Conservation (phyloP, 1,140 invertebrate species). For the Semibalanus balanoides region DNA sequence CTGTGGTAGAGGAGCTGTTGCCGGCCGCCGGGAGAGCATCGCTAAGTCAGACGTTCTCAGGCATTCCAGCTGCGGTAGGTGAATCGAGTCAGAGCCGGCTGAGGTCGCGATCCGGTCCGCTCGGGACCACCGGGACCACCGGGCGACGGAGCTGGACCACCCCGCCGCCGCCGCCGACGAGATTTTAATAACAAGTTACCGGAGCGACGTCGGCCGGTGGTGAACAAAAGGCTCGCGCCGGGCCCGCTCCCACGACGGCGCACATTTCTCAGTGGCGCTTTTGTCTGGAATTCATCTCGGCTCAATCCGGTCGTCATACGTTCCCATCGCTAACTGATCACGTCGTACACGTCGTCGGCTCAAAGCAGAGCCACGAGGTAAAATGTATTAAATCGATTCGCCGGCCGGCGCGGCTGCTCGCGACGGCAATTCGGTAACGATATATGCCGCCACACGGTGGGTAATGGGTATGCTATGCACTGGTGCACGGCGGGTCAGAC, state of each 20-base stretch:
- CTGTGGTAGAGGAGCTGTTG: no score
- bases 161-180: neutral
- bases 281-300: neutral
- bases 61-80: no score
- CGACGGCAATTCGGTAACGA: neutral
- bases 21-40: no score
- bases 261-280: neutral
- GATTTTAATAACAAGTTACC: constrained; percentile 1
- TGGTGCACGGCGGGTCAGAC: neutral
- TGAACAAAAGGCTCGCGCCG: neutral
- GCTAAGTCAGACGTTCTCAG: no score
- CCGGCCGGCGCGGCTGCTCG: neutral
- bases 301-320: neutral
- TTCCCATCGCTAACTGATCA: neutral
- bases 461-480: no score
- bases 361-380: neutral
- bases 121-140: neutral
- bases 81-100: no score
- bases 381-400: neutral
- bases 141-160: neutral
- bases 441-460: neutral
- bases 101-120: neutral
- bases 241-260: neutral
- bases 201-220: neutral
- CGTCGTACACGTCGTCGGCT: neutral